A percentile compares a stretch with the other conserved stretches of the same genome.
These are phyloP conservation scores for Labeo calbasu DNA, from an alignment of 2,797 vertebrate species.

Conservation along the genomic window DNA sequence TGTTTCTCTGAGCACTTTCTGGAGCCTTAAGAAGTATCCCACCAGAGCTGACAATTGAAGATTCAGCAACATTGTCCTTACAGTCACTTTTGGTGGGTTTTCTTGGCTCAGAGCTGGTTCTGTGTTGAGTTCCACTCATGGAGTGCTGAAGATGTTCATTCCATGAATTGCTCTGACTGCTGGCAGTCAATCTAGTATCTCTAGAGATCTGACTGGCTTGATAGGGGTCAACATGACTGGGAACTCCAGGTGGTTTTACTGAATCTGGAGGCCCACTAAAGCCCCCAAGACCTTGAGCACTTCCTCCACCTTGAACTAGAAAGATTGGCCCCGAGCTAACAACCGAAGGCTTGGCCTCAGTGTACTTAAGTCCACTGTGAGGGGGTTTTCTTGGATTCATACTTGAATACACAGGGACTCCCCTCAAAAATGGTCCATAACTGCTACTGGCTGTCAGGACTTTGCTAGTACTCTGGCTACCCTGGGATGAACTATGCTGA, in stretches of 20 bases:
- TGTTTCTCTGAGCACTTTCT: neutral
- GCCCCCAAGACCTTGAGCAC: neutral
- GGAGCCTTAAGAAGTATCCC: neutral
- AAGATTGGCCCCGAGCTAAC: constrained; percentile 28
- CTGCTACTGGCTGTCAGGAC: neutral
- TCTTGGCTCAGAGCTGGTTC: neutral
- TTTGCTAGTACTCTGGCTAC: neutral
- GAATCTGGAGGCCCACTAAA: neutral
- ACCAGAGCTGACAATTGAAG: constrained; percentile 1
- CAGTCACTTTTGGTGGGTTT: neutral
- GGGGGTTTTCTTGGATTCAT: neutral
- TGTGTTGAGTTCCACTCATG: neutral
- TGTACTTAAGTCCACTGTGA: neutral
- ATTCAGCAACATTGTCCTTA: neutral
- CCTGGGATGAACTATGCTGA: neutral
- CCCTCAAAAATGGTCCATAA: neutral
- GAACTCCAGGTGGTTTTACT: neutral
- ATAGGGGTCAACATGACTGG: neutral
- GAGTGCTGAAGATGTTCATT: neutral
- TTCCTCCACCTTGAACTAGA: neutral
- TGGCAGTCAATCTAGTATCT: neutral
- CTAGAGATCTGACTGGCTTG: neutral
- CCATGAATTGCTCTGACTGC: neutral
- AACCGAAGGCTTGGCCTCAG: neutral
- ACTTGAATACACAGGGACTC: neutral